Evolutionary conservation across 92 coral and sea anemone genomes (phyloP).

Genomic region (Phenganax subtilis): DNA sequence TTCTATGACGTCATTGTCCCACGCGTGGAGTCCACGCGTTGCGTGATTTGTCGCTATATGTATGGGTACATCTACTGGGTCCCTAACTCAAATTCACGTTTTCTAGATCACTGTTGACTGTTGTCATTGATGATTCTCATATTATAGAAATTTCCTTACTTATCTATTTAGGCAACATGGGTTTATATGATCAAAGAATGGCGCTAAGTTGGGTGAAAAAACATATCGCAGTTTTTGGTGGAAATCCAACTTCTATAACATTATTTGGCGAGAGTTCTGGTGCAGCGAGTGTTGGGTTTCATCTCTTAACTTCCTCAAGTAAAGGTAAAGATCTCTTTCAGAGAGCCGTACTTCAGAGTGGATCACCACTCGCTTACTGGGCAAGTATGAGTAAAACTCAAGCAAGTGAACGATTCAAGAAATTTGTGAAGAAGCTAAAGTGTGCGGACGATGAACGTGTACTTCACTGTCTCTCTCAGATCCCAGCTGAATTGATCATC

Average conservation of each 20-base stretch:
- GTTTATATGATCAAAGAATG: slow-evolving; percentile 73
- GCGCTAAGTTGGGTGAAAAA: slow-evolving; percentile 76
- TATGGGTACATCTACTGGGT: too few species aligned
- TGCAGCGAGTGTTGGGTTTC: slow-evolving; percentile 91
- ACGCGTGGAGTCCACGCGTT: too few species aligned
- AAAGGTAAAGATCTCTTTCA: slow-evolving; percentile 75
- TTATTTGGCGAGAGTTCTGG: slow-evolving; percentile 90
- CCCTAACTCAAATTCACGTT: too few species aligned
- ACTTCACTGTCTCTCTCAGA: slow-evolving; percentile 56
- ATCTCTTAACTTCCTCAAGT: slow-evolving; percentile 61
- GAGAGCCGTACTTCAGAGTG: slow-evolving; percentile 73
- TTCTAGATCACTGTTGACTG: too few species aligned
- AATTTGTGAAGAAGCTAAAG: slow-evolving; percentile 47
- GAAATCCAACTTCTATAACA: slow-evolving; percentile 72
- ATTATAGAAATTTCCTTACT: too few species aligned
- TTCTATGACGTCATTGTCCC: too few species aligned
- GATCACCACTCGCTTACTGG: slow-evolving; percentile 78
- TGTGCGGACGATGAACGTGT: slow-evolving; percentile 51
- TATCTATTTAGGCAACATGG: slow-evolving; percentile 23
- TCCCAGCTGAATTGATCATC: slow-evolving; percentile 46
- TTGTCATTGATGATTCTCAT: too few species aligned
- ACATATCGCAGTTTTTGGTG: slow-evolving; percentile 69
- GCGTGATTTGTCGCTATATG: too few species aligned
- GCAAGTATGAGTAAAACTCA: slow-evolving; percentile 41
- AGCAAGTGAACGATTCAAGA: slow-evolving; percentile 45